Evolutionary conservation across 2,888 invertebrate species (phyloP).

Genomic region (Heliconius sara): DNA sequence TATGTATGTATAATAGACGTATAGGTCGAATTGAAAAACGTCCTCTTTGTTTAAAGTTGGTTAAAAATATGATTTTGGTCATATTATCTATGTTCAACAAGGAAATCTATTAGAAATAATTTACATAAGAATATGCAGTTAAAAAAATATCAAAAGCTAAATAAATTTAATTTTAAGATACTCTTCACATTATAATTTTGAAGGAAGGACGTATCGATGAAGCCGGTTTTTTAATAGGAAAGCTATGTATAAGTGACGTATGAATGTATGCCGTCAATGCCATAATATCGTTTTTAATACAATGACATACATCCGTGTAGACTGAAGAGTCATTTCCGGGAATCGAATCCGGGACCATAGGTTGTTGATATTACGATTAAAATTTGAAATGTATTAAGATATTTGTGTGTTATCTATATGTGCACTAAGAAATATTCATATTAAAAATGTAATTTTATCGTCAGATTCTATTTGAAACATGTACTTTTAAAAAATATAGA

Average conservation of each 20-base stretch:
- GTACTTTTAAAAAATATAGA: not conserved
- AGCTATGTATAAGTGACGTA: not conserved
- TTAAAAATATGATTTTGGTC: no score
- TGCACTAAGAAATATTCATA: no score
- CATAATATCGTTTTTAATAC: slow-evolving; percentile 10
- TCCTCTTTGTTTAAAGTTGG: no score
- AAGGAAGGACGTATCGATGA: slow-evolving; percentile 19
- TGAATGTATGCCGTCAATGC: not conserved
- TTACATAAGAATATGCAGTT: not conserved
- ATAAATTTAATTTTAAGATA: slow-evolving; percentile 7
- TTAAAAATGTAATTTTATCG: no score
- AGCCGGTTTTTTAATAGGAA: slow-evolving; percentile 23
- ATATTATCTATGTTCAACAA: not conserved
- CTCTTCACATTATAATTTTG: not conserved
- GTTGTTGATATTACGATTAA: not conserved
- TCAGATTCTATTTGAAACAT: not conserved
- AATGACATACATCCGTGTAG: slow-evolving; percentile 12
- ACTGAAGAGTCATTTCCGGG: slow-evolving; percentile 9
- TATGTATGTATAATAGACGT: no score
- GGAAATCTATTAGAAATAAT: not conserved
- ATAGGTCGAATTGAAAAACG: no score
- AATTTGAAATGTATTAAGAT: not conserved
- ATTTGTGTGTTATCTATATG: no score
- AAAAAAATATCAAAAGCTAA: not conserved
- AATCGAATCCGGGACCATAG: slow-evolving; percentile 2